A percentile compares a stretch with the other conserved stretches of the same genome.
These are phyloP conservation scores for Stramonita haemastoma DNA, from an alignment of 2,888 invertebrate genomes.

Conservation along the genomic window DNA sequence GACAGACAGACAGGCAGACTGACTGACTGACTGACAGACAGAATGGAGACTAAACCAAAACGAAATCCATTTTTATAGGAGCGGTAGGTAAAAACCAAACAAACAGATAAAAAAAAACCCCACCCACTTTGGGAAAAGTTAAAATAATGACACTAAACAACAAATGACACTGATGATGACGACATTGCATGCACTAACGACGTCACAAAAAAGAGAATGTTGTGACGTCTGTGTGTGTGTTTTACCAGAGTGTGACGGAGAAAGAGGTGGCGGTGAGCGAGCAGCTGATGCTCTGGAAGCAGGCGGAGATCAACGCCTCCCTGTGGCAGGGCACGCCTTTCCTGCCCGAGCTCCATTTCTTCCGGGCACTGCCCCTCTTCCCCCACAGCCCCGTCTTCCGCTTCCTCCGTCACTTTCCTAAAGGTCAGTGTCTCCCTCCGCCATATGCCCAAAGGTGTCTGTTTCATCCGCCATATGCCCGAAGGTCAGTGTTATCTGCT, in stretches of 20 bases:
- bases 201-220: not conserved
- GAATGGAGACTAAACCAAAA: not conserved
- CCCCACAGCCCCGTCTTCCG: conserved; percentile 52
- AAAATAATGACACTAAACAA: too few species aligned
- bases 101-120: too few species aligned
- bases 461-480: too few species aligned
- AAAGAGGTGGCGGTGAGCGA: conserved; percentile 33
- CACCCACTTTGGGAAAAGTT: too few species aligned
- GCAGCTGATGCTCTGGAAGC: conserved; percentile 34
- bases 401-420: conserved; percentile 55
- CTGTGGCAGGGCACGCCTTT: conserved; percentile 51
- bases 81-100: not conserved
- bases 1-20: not conserved
- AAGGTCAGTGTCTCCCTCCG: conserved; percentile 47
- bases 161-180: too few species aligned
- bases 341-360: conserved; percentile 55
- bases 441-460: not conserved
- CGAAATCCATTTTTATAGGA: not conserved
- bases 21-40: not conserved
- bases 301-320: conserved; percentile 25
- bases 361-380: conserved; percentile 50
- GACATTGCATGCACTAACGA: too few species aligned
- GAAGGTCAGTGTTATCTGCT: too few species aligned
- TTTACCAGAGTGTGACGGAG: not conserved
- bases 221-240: not conserved